Base-by-base conservation (phyloP, 2,888 invertebrate species). In the Polyommatus icarus region DNA sequence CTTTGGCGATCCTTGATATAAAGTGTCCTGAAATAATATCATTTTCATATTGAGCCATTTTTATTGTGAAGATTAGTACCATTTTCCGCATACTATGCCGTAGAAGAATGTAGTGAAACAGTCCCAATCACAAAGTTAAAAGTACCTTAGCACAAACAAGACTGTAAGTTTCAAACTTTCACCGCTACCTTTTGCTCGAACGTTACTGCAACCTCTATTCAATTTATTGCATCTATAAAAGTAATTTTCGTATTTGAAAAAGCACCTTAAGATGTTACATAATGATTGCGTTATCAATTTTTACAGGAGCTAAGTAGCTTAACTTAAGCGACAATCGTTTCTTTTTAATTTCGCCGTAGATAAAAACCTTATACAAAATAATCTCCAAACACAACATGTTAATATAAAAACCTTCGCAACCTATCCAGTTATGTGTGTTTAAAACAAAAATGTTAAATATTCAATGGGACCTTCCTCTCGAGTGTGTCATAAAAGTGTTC, bases 401-500 rank as follows among this genome's bases (percentile, higher is more conserved):
- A 50, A 50, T 18, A 54, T 18, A 18, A 54, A 54, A 54, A 54
- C 18, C 24, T 1, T 61, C 6, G 29, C 18, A 32, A 15, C 15
- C 29, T 29, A 15, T 20, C 7, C 15, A 54, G 54, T 6, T 29
- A 15, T 5, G 12, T 67, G 24, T 5, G 29, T 67, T 54, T 29
- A 29, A 67, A 67, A 67, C 29, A 67, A 29, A 59, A 29, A 67
- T 67, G 61, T 15, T 15, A 4, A 67, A 67, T 67, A 32, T 67
- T 67, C 67, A 67, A 32, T 67, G 67, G 29, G 15, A 18, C 29
- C 67, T 29, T 67, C 67, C 67, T 32, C 32, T 67, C 4, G 20
- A 67, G 67, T 32, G 29, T 67, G 29, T 18, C 20, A 24, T 61
- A 61, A 29, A 67, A 67, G 67, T 67, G 67, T 67, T 67, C 18